Percentiles rank a stretch among this genome's conserved stretches.
phyloP scores from a whole-genome alignment of 2,797 vertebrate species.

The Alectoris magna region DNA sequence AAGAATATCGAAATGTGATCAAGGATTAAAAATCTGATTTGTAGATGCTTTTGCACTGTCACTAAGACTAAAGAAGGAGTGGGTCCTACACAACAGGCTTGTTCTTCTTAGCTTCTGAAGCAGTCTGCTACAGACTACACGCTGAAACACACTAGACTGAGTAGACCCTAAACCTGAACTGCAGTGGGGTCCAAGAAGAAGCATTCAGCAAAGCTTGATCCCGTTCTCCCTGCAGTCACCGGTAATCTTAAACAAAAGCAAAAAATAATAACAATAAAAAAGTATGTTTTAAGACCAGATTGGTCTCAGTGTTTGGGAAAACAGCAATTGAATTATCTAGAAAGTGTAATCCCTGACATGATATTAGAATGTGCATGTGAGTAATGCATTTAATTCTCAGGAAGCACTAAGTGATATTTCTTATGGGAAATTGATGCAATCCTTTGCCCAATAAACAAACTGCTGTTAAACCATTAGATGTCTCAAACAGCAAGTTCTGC shows the following conservation, averaged over 20 bases:
- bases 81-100: background rate
- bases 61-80: background rate
- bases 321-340: background rate
- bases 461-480: background rate
- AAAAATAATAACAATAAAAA: background rate
- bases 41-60: background rate
- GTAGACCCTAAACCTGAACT: background rate
- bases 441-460: background rate
- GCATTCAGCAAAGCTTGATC: background rate
- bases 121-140: background rate
- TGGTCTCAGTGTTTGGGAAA: background rate
- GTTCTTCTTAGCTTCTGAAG: background rate
- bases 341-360: background rate
- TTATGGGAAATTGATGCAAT: background rate
- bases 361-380: background rate
- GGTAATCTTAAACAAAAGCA: background rate
- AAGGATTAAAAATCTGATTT: background rate
- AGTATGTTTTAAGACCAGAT: background rate
- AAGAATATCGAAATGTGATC: background rate
- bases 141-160: background rate
- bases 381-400: background rate
- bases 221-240: background rate
- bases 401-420: background rate
- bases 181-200: background rate
- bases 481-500: constrained; percentile 1